phyloP scores from a whole-genome alignment of 2,113 vertebrate genomes.

The Hemibagrus wyckioides region DNA sequence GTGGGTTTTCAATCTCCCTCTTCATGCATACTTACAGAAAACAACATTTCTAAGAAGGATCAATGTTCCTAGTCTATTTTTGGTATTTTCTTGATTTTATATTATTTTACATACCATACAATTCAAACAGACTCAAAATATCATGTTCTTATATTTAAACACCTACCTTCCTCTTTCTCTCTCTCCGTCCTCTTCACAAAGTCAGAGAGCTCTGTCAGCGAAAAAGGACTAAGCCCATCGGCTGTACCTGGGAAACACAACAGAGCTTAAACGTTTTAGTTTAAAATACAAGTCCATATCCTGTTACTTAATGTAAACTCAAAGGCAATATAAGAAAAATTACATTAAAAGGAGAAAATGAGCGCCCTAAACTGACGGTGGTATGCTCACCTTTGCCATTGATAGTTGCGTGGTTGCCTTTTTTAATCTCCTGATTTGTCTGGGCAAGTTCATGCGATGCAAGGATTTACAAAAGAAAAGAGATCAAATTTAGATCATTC shows the following conservation, averaged over 20 bases:
- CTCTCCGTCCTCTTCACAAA: constrained; percentile 75
- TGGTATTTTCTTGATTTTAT: neutral
- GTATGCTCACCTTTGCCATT: constrained; percentile 49
- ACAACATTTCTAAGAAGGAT: neutral
- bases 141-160: neutral
- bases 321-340: neutral
- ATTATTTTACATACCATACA: neutral
- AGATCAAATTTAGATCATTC: neutral
- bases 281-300: neutral
- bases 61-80: neutral
- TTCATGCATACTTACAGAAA: neutral
- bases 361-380: neutral
- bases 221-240: constrained; percentile 68
- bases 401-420: constrained; percentile 54
- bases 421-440: constrained; percentile 73
- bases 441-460: constrained; percentile 68
- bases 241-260: constrained; percentile 63
- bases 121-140: neutral
- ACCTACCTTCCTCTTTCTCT: constrained; percentile 81
- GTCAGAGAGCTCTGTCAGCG: constrained; percentile 77
- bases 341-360: neutral
- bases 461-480: neutral
- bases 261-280: neutral
- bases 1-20: neutral
- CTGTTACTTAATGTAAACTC: neutral